Evolutionary conservation across 2,797 vertebrate genomes (phyloP).

Genomic region (Crotalus adamanteus): DNA sequence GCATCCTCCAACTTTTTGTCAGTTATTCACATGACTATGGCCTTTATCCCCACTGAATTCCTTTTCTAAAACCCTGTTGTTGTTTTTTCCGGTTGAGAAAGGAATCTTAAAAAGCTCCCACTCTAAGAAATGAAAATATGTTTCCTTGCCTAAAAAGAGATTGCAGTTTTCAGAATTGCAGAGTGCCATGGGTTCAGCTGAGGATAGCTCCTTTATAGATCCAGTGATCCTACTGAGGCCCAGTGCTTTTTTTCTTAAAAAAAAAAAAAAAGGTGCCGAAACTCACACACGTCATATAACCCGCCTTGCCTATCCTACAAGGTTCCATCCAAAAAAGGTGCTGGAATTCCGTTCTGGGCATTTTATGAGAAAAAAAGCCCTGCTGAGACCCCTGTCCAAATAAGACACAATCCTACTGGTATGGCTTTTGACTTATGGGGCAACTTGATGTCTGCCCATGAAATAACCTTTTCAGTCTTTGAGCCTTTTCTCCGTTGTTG

Average conservation of each 20-base stretch:
- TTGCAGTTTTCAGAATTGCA: not conserved
- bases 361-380: no score
- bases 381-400: not conserved
- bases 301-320: no score
- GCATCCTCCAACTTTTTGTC: slow-evolving; percentile 10
- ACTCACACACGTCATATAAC: no score
- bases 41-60: slow-evolving; percentile 45
- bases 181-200: not conserved
- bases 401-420: not conserved
- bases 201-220: not conserved
- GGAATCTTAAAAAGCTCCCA: not conserved
- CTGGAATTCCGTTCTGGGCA: no score
- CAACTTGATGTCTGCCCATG: not conserved
- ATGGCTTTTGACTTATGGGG: not conserved
- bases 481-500: not conserved
- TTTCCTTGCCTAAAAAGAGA: not conserved
- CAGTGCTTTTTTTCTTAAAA: no score
- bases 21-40: slow-evolving; percentile 37
- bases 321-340: no score
- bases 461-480: not conserved
- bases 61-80: slow-evolving; percentile 23
- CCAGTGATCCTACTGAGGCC: not conserved
- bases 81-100: slow-evolving; percentile 20
- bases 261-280: no score
- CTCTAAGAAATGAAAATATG: not conserved